Evolutionary conservation across 2,888 invertebrate genomes (phyloP), one percentile per base, ranked within the genome.

Genomic region (Ectemnius lituratus): DNA sequence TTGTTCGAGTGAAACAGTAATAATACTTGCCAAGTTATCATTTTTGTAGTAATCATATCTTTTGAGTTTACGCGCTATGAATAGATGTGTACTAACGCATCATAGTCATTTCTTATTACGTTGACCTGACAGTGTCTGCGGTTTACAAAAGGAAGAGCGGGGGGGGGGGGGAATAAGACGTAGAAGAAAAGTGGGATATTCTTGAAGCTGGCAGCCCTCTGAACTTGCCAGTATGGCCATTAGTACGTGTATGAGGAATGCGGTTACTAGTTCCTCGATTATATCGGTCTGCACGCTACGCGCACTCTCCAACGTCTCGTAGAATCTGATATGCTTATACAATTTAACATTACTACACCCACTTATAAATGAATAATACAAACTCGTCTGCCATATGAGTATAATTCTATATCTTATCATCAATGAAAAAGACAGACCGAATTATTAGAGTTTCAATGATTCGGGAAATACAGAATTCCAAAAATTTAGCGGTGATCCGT

Each of bases 241-340:
- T 83, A 83, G 78, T 76, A 81, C 83, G 80, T 81, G 76, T 81
- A 85, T 76, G 79, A 85, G 87, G 88, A 88, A 88, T 88, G 88
- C 83, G 86, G 87, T 84, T 88, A 85, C 84, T 79, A 83, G 87
- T 87, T 88, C 87, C 86, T 80, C 84, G 86, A 88, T 88, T 86
- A 88, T 86, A 84, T 88, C 88, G 86, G 87, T 88, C 88, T 86
- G 71, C 71, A 70, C 45, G 58, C 60, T 23, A 37, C 52, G 52
- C 13, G 67, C 16, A 52, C 52, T 52, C 14, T 11, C n/a, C n/a
- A n/a, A n/a, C n/a, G n/a, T 23, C 66, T 62, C 47, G 57, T 58
- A 57, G 45, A 45, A 56, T 72, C 62, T 64, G 45, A 46, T 16
- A 65, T 57, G 58, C 59, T 62, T 62, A 60, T 45, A 62, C 67